These are phyloP conservation scores for Podarcis cretensis DNA, from an alignment of 2,113 vertebrate species.

Conservation along the genomic window DNA sequence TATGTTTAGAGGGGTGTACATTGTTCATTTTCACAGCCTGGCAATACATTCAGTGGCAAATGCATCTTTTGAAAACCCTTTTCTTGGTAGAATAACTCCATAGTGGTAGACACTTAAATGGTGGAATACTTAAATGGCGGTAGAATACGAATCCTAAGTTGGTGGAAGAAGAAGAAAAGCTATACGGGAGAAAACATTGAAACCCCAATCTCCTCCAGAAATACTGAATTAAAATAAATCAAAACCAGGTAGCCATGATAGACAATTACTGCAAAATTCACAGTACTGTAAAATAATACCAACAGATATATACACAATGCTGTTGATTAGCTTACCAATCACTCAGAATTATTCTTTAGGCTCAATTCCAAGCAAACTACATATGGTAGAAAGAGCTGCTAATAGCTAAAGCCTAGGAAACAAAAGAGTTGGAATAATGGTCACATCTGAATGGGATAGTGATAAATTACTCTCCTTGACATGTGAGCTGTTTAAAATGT, in stretches of 20 bases:
- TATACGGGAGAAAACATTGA: not conserved
- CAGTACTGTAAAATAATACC: not conserved
- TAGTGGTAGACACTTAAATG: too few species aligned
- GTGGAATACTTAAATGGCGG: not conserved
- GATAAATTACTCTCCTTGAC: conserved; percentile 17
- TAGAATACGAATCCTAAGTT: too few species aligned
- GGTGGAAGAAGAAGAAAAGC: not conserved
- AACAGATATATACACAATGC: not conserved
- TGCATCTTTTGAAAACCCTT: not conserved
- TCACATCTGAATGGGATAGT: conserved; percentile 6
- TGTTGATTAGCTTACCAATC: not conserved
- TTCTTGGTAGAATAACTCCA: too few species aligned
- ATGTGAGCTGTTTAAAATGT: conserved; percentile 20
- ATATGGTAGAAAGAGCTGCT: not conserved
- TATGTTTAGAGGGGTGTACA: not conserved
- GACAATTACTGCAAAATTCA: not conserved
- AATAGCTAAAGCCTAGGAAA: conserved; percentile 4
- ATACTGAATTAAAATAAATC: not conserved
- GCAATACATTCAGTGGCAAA: not conserved
- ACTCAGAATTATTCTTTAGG: not conserved
- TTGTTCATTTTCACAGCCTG: not conserved
- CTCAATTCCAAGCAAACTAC: not conserved
- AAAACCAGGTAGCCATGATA: not conserved
- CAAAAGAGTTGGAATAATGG: conserved; percentile 21
- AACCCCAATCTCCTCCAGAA: not conserved